Percentiles rank a stretch among this genome's conserved stretches.
Evolutionary conservation across 2,113 vertebrate species (phyloP).

Genomic region (Podarcis raffonei): DNA sequence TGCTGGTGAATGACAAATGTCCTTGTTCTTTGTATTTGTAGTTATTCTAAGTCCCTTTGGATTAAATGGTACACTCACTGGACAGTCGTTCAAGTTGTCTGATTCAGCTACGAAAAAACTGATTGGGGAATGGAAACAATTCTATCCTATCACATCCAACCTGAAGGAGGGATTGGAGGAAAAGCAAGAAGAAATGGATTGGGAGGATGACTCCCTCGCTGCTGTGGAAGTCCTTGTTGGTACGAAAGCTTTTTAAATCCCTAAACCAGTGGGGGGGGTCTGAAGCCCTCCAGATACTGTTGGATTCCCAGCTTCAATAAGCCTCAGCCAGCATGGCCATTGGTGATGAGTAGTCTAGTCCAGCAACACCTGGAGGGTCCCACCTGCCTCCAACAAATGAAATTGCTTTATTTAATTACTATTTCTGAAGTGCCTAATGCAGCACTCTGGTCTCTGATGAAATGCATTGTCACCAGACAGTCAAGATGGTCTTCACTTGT

Average conservation of each 20-base stretch:
- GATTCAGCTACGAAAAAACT: constrained; percentile 96
- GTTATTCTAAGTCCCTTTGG: constrained; percentile 98
- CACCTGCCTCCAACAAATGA: not conserved
- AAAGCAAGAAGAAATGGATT: constrained; percentile 93
- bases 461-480: not conserved
- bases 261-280: too few species aligned
- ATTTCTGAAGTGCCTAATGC: not conserved
- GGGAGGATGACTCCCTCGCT: constrained; percentile 97
- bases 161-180: constrained; percentile 89
- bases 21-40: constrained; percentile 55
- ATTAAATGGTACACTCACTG: constrained; percentile 95
- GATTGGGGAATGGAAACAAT: constrained; percentile 98
- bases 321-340: too few species aligned
- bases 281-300: too few species aligned
- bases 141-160: constrained; percentile 93
- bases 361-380: too few species aligned
- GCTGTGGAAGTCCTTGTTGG: constrained; percentile 98
- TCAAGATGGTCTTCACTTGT: not conserved
- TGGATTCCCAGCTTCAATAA: too few species aligned
- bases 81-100: constrained; percentile 97
- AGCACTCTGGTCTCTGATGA: not conserved
- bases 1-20: not conserved
- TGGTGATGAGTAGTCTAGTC: too few species aligned
- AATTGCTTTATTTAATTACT: not conserved
- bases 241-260: constrained; percentile 68